phyloP scores from a whole-genome alignment of 2,888 invertebrate genomes.

The Hedya salicella region DNA sequence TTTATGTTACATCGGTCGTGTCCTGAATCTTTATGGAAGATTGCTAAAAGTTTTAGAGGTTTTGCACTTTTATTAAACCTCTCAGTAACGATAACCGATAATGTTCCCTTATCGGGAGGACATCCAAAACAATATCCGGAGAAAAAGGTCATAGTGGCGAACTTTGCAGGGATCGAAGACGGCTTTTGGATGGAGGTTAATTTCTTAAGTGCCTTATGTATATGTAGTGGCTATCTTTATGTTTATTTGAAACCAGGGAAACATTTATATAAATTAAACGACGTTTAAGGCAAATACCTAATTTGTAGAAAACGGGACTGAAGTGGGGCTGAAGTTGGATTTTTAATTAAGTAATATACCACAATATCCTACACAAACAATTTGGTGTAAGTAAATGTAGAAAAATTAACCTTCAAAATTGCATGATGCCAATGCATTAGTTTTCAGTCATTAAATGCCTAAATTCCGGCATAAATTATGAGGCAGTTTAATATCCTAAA shows the following conservation, averaged over 20 bases:
- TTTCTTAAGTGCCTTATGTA: conserved; percentile 18
- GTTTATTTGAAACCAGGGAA: too few species aligned
- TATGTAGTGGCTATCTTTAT: too few species aligned
- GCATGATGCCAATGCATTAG: too few species aligned
- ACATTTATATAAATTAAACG: too few species aligned
- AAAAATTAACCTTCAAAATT: too few species aligned
- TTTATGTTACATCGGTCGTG: conserved; percentile 66
- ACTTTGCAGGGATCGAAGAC: conserved; percentile 30
- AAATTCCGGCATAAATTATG: conserved; percentile 26
- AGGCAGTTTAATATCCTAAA: conserved; percentile 38
- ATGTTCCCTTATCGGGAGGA: conserved; percentile 42
- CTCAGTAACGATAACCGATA: conserved; percentile 53
- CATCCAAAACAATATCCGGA: conserved; percentile 44
- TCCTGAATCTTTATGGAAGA: conserved; percentile 59
- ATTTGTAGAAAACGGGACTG: too few species aligned
- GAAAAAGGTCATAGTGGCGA: conserved; percentile 39
- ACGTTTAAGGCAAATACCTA: too few species aligned
- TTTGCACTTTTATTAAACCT: conserved; percentile 55
- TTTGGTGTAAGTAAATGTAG: too few species aligned
- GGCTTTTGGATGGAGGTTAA: conserved; percentile 23
- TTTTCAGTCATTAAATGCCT: conserved; percentile 3
- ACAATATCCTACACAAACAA: too few species aligned
- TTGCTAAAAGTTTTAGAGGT: conserved; percentile 59
- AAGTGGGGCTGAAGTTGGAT: too few species aligned
- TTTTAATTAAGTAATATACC: too few species aligned